Percentiles rank a stretch among this genome's conserved stretches.
phyloP scores from a whole-genome alignment of 2,888 invertebrate species.

The Disparrhopalites patrizii region DNA sequence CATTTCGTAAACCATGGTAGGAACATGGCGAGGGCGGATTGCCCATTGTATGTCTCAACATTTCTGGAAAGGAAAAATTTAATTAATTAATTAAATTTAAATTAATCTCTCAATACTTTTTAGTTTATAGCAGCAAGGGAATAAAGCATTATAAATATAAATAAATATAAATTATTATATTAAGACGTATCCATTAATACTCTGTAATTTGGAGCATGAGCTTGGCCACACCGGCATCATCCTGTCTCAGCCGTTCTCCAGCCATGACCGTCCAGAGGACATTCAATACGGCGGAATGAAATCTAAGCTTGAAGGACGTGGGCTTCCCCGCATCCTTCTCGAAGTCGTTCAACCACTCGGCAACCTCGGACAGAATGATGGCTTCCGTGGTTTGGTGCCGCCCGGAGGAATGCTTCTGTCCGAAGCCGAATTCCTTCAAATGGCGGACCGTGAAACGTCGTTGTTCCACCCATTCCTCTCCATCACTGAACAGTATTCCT shows the following conservation, averaged over 20 bases:
- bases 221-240: conserved; percentile 19
- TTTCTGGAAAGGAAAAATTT: conserved; percentile 26
- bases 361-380: conserved; percentile 20
- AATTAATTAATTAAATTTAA: too few relatives aligned
- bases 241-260: conserved; percentile 19
- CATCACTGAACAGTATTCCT: conserved; percentile 41
- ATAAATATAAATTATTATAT: too few relatives aligned
- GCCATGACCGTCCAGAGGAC: conserved; percentile 25
- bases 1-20: conserved; percentile 28
- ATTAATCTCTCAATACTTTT: too few relatives aligned
- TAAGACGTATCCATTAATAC: background rate
- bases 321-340: conserved; percentile 14
- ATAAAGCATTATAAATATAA: too few relatives aligned
- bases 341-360: conserved; percentile 16
- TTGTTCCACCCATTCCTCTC: conserved; percentile 40
- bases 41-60: conserved; percentile 24
- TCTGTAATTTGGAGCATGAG: background rate
- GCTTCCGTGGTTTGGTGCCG: background rate
- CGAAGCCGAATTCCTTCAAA: conserved; percentile 42
- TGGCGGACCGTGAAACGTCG: conserved; percentile 36
- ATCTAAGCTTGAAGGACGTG: conserved; percentile 11
- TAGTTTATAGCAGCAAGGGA: too few relatives aligned
- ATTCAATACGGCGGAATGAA: conserved; percentile 27
- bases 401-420: conserved; percentile 9
- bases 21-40: conserved; percentile 30